These are phyloP conservation scores for Acronicta aceris DNA, from an alignment of 2,888 invertebrate species.

Conservation along the genomic window DNA sequence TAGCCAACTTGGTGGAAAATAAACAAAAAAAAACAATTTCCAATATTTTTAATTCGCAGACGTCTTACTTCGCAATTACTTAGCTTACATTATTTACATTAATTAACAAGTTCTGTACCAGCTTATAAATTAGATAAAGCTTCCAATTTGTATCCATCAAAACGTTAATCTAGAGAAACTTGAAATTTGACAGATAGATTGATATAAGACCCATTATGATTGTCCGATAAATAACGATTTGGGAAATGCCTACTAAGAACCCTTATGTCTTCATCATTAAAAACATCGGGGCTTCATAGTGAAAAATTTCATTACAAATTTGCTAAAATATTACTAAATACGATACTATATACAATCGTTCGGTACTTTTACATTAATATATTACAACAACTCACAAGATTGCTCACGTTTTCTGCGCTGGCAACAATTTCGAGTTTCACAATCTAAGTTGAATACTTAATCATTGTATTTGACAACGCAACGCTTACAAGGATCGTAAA, in stretches of 20 bases:
- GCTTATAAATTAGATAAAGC: neutral
- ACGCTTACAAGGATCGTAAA: constrained; percentile 65
- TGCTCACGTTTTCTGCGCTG: constrained; percentile 38
- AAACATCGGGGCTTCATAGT: neutral
- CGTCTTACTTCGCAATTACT: too few relatives aligned
- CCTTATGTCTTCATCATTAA: neutral
- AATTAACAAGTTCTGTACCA: neutral
- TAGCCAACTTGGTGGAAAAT: too few relatives aligned
- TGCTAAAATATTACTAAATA: too few relatives aligned
- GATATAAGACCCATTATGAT: too few relatives aligned
- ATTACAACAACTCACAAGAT: constrained; percentile 14
- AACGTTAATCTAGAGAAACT: neutral
- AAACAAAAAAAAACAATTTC: neutral
- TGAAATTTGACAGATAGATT: too few relatives aligned
- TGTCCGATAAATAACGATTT: too few relatives aligned
- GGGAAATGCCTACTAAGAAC: too few relatives aligned
- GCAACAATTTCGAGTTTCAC: constrained; percentile 33
- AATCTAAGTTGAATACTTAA: constrained; percentile 65
- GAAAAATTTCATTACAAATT: too few relatives aligned
- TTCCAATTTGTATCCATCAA: neutral
- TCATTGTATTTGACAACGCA: constrained; percentile 60
- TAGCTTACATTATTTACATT: constrained; percentile 30
- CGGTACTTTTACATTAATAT: constrained; percentile 6
- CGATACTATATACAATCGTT: too few relatives aligned
- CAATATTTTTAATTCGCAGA: neutral